Base-by-base conservation (phyloP, 2,888 invertebrate genomes). In the Lasioglossum malachurum region DNA sequence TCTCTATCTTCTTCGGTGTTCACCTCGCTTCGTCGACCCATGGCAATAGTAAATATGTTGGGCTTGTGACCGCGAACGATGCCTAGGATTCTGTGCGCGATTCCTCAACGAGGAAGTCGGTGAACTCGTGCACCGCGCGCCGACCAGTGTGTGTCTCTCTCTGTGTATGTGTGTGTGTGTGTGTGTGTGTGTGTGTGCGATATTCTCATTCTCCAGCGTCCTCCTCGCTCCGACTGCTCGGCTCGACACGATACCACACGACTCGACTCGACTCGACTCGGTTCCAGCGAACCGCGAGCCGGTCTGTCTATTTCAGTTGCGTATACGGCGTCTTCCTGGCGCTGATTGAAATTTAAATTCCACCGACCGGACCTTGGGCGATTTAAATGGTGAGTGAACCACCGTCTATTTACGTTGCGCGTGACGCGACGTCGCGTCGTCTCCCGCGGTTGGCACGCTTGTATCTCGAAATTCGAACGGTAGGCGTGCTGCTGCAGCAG, bases 361-460 rank as follows among this genome's bases (percentile, higher is more conserved):
- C 91, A 87, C 71, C 71, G 41, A 71, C 88, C 69, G 80, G 86
- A 88, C 88, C 91, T 83, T 89, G 86, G 91, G 92, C 88, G 91
- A 94, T 94, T 94, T 94, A 94, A 94, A 94, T 93, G 94, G 94
- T 94, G 92, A 94, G 94, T 90, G 84, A 88, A 81, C 81, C 78
- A 79, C 78, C 57, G 64, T 31, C 72, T 80, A 35, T 35, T 35
- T 35, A 64, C 64, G 46, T 72, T 38, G 79, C 77, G 81, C 75
- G 74, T 53, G 27, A 64, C 72, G 67, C 49, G 74, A 31, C 71
- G 49, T 74, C 67, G 74, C 67, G 74, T 35, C 60, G n/a, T 49
- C 49, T 31, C 31, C 60, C 83, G 69, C 71, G 84, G 81, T 69
- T 76, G 85, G 82, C 85, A 80, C 86, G 86, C 83, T 83, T 87